Evolutionary conservation across 2,113 vertebrate genomes (phyloP).

Genomic region (Tragelaphus scriptus): DNA sequence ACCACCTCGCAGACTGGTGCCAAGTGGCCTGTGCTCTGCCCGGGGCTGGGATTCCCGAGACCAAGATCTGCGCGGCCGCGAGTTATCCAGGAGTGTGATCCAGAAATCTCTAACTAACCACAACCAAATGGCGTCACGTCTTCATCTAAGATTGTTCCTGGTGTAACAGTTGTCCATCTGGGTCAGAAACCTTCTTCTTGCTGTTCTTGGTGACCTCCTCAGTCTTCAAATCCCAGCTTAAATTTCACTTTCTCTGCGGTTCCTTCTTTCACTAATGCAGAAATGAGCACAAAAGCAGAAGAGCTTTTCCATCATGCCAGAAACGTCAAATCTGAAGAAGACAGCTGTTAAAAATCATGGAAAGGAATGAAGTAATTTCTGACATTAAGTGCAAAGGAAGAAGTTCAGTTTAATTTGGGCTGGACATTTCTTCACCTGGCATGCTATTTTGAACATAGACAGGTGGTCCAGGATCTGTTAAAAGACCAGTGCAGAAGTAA

Average conservation of each 20-base stretch:
- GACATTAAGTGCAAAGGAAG: slow-evolving; percentile 43
- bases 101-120: background rate
- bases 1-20: accelerated
- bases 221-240: background rate
- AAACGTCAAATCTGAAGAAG: background rate
- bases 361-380: background rate
- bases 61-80: accelerated
- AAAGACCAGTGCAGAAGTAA: slow-evolving; percentile 90
- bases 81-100: background rate
- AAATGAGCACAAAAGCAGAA: background rate
- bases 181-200: background rate
- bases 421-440: slow-evolving; percentile 93
- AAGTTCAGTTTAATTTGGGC: slow-evolving; percentile 82
- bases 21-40: background rate
- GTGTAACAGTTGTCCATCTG: background rate
- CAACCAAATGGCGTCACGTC: background rate
- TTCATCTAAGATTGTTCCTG: background rate
- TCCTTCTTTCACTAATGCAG: background rate
- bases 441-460: slow-evolving; percentile 88
- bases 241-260: background rate
- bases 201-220: background rate
- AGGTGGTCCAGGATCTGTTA: slow-evolving; percentile 88
- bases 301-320: background rate
- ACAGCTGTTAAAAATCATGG: background rate
- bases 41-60: background rate